Conservation (phyloP, 2,888 invertebrate genomes). For the Galeopsomyia nigrocyanea region DNA sequence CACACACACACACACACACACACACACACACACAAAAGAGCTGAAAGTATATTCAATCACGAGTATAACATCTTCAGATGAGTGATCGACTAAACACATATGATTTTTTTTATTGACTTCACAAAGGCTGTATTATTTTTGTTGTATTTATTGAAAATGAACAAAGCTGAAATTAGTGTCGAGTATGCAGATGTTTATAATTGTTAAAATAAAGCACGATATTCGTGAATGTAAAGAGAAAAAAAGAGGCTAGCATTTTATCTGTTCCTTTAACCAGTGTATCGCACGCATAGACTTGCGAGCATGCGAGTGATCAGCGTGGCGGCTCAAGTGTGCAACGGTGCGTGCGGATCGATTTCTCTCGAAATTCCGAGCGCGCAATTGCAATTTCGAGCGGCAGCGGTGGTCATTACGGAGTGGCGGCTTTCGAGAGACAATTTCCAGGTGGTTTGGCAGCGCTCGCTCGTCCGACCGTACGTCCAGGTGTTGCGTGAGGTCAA, state of each 20-base stretch:
- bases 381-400: conserved; percentile 27
- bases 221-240: conserved; percentile 13
- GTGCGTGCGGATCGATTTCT: conserved; percentile 34
- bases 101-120: too few relatives aligned
- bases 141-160: background rate
- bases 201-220: conserved; percentile 27
- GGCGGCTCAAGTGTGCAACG: conserved; percentile 31
- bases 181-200: conserved; percentile 7
- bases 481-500: too few relatives aligned
- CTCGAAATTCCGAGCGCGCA: conserved; percentile 36
- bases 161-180: background rate
- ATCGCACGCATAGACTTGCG: background rate
- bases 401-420: conserved; percentile 8
- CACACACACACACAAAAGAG: too few relatives aligned
- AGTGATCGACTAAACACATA: too few relatives aligned
- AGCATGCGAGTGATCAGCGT: conserved; percentile 3
- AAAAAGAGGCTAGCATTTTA: background rate
- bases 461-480: background rate
- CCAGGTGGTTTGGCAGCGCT: conserved; percentile 14
- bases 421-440: conserved; percentile 26
- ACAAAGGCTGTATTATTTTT: too few relatives aligned
- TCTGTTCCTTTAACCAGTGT: background rate
- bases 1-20: conserved; percentile 6
- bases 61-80: too few relatives aligned
- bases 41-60: conserved; percentile 10